Evolutionary conservation across 2,797 vertebrate genomes (phyloP).

Genomic region (Parauchenoglanis ngamensis): DNA sequence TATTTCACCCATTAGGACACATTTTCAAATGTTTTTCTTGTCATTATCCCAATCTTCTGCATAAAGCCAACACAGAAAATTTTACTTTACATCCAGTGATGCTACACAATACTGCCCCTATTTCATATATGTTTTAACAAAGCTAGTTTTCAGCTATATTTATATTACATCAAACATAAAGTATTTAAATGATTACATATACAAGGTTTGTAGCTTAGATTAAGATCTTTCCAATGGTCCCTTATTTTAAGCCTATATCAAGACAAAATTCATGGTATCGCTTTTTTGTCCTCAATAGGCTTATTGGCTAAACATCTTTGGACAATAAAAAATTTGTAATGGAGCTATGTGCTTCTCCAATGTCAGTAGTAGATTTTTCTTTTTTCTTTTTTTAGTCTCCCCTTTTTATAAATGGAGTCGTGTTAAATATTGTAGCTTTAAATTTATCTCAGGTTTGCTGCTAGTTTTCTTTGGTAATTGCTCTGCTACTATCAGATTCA

Average conservation of each 20-base stretch:
- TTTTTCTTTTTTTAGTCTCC: neutral
- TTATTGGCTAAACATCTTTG: neutral
- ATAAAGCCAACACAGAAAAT: neutral
- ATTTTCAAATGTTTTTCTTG: slow-evolving; percentile 17
- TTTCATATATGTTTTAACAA: neutral
- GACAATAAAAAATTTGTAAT: neutral
- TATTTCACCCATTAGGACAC: neutral
- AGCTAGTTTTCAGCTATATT: neutral
- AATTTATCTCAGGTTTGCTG: neutral
- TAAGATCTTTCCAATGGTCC: neutral
- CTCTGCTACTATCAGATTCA: slow-evolving; percentile 63
- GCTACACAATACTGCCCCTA: neutral
- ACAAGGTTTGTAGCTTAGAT: neutral
- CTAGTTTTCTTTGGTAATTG: neutral
- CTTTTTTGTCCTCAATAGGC: neutral
- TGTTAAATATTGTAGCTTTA: neutral
- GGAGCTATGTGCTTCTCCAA: neutral
- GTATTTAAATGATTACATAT: neutral
- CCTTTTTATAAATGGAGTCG: neutral
- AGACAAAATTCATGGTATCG: neutral
- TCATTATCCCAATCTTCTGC: slow-evolving; percentile 9
- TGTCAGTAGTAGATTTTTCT: neutral
- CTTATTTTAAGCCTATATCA: neutral
- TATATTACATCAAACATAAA: neutral
- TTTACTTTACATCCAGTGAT: neutral